Base-by-base conservation (phyloP, 1,140 invertebrate genomes). In the Gryon sp. region DNA sequence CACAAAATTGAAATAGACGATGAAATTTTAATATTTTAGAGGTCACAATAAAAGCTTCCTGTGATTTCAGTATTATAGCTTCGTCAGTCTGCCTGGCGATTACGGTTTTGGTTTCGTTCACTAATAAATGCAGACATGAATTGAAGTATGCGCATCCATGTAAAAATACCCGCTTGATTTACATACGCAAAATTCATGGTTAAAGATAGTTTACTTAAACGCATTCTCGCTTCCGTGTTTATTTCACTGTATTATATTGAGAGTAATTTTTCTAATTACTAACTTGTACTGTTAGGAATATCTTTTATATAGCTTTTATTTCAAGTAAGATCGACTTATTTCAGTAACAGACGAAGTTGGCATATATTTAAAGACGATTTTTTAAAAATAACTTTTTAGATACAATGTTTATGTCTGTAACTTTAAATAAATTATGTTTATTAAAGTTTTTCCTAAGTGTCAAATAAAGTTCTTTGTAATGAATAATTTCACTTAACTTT, bases 101-200 rank as follows among this genome's bases (percentile, higher is more conserved):
- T 59, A 32, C 40, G n/a, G n/a, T n/a, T n/a, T n/a, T n/a, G n/a
- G 16, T 59, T 59, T 32, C 53, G 26, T 32, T 45, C 7, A 15
- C 40, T n/a, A n/a, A n/a, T 15, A 59, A 59, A 59, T 59, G n/a
- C 34, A 59, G 11, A 18, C 26, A 19, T 16, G 36, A 41, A 24
- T 41, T 46, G 34, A 55, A 40, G 14, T 46, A 36, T 36, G 41
- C 24, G 24, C 16, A 59, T 18, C 40, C 16, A 22, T 8, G 30
- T 48, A 62, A 62, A 62, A 62, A 62, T 55, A 43, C n/a, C n/a
- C 26, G 40, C 28, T 38, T 40, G 40, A 48, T 28, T 62, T 62
- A 38, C 48, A 62, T 36, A 62, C 57, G 48, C 4, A 48, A 48
- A 22, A 62, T 62, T 62, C 57, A 62, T 62, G 43, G 57, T 62